Evolutionary conservation across 2,888 invertebrate genomes (phyloP), one percentile per base, ranked within the genome.

Genomic region (Agrotis ipsilon): DNA sequence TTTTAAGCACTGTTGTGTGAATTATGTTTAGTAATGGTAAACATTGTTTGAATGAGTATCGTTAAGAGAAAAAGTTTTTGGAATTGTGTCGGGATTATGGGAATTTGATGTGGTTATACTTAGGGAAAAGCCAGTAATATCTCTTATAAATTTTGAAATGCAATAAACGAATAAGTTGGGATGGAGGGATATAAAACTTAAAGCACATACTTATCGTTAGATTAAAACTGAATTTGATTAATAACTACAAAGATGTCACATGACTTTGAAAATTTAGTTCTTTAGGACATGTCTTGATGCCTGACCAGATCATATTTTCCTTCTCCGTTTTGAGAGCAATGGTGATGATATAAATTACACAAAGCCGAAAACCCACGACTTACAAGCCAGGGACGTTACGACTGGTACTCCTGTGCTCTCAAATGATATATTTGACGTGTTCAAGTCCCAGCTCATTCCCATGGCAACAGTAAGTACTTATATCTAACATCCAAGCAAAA

Each of bases 1-100:
- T 84, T 81, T 70, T 68, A 81, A 81, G 61, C 49, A 69, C 49
- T 70, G 51, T 63, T 65, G 48, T 62, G 69, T 79, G 79, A 76
- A 84, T 84, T 73, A 68, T 61, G 65, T 74, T 59, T 74, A 43
- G 58, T 80, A 49, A 75, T 60, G 63, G 51, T 49, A 19, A 52
- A 76, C 70, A 61, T 64, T 76, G 66, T 66, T 55, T 46, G 18
- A 78, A 72, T 58, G 52, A 66, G 46, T 68, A 66, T 57, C 58
- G 48, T 46, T 60, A 32, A 49, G 62, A 57, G 51, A 76, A n/a
- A 58, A 62, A 71, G 61, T 55, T 71, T 78, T 48, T 48, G 45
- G n/a, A 52, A 61, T 62, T 54, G 27, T 69, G 39, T 27, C 6
- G 7, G 24, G 32, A 49, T 55, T 77, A 60, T 70, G 18, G 24